Conservation (phyloP, 2,797 vertebrate species). For the Rallus crepitans region DNA sequence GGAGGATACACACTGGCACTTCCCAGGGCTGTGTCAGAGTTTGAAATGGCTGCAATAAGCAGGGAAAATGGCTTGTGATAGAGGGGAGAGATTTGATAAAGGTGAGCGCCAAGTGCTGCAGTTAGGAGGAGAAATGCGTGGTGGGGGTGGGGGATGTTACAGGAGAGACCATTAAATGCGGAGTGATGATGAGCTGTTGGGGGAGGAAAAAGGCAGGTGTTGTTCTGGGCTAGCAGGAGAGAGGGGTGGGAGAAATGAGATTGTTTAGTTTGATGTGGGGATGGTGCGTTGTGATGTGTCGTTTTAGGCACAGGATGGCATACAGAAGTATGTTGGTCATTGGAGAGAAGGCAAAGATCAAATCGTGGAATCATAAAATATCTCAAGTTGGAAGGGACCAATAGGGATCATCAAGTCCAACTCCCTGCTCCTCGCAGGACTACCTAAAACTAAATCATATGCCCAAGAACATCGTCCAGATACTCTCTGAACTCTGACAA, state of each 20-base stretch:
- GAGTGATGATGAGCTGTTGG: constrained; percentile 28
- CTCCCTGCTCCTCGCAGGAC: background rate
- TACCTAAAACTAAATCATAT: background rate
- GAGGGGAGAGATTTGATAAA: constrained; percentile 11
- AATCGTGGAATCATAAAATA: background rate
- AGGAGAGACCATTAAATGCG: constrained; percentile 5
- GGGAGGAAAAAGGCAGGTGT: constrained; percentile 16
- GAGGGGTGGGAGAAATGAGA: background rate
- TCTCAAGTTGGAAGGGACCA: background rate
- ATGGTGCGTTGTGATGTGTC: background rate
- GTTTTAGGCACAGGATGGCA: background rate
- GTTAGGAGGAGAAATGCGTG: constrained; percentile 1
- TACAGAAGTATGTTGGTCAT: background rate
- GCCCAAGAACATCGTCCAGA: background rate
- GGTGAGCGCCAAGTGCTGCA: background rate
- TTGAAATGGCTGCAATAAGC: background rate
- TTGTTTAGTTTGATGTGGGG: background rate
- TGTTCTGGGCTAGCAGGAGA: background rate
- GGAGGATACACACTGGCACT: background rate
- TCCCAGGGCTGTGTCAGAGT: background rate
- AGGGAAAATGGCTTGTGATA: constrained; percentile 35
- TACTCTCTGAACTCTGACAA: background rate
- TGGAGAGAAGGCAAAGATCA: background rate
- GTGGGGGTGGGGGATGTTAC: constrained; percentile 29
- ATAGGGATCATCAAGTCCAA: background rate